A percentile compares a stretch with the other conserved stretches of the same genome.
These are phyloP conservation scores for Eptesicus fuscus DNA, from an alignment of 2,113 vertebrate species.

Conservation along the genomic window DNA sequence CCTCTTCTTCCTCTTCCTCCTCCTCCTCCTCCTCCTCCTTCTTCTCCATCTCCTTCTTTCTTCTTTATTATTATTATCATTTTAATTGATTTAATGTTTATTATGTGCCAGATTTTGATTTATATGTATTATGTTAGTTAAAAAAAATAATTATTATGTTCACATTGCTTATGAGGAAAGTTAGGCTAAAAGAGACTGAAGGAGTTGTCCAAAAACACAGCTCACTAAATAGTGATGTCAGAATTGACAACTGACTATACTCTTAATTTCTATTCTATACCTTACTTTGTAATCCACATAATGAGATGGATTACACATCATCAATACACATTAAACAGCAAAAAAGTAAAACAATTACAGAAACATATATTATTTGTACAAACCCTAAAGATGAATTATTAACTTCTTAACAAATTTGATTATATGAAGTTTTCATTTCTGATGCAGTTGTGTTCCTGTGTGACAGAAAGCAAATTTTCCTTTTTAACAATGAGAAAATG, in stretches of 20 bases:
- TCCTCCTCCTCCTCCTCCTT: too few species aligned
- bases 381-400: neutral
- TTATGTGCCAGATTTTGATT: neutral
- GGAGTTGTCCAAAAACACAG: neutral
- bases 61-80: neutral
- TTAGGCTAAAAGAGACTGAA: neutral
- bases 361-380: neutral
- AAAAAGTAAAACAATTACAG: neutral
- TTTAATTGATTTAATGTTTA: neutral
- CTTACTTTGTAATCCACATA: neutral
- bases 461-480: neutral
- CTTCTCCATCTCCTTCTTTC: too few species aligned
- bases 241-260: neutral
- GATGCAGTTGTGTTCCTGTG: neutral
- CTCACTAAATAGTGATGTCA: neutral
- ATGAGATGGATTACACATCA: neutral
- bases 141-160: neutral
- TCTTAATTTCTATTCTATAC: neutral
- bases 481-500: neutral
- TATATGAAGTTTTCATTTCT: neutral
- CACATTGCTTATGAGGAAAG: neutral
- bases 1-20: rapidly evolving
- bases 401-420: neutral
- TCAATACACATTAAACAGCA: neutral
- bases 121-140: neutral